Evolutionary conservation across 1,140 invertebrate genomes (phyloP), one percentile per base, ranked within the genome.

Genomic region (Proctacanthus coquilletti): DNA sequence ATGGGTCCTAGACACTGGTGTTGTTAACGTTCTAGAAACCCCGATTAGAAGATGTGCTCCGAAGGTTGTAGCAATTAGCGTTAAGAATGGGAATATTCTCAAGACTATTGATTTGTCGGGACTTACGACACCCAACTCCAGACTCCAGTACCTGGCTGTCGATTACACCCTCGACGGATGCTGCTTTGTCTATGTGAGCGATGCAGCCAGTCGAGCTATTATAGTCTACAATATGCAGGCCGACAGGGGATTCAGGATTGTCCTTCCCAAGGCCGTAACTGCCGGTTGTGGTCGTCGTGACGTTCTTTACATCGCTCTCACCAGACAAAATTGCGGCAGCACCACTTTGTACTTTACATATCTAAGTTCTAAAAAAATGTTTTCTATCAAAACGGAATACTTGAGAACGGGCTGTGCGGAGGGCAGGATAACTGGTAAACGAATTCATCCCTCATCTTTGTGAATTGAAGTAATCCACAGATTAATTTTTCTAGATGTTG

Each of bases 141-240:
- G 70, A 1, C 45, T 75, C 3, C 72, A 76, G 41, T 72, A 73
- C 46, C 40, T 76, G 5, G 63, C 66, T 10, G 65, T 72, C n/a
- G 72, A 75, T 31, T 71, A 72, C 44, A 43, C 50, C 0, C 47
- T 49, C 10, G 65, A 72, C 39, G 69, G 64, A 2, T 53, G 61
- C 1, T 56, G 52, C 35, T 72, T 66, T 40, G 52, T 73, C 9
- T 77, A 75, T 45, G 62, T 77, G 2, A 69, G 67, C 17, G 75
- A 78, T 55, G 73, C 73, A 2, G 70, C 69, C 1, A 63, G 66
- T 10, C 53, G 70, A 13, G 67, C 74, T 0, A 70, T 78, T 18
- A 53, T 77, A 8, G 74, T 77, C 0, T 75, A 69, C 41, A 73
- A 78, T 44, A 64, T 76, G 2, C 62, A 61, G 15, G 63, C 61